Evolutionary conservation across 1,140 invertebrate species (phyloP), one percentile per base, ranked within the genome.

Genomic region (Psilanteris sp.): DNA sequence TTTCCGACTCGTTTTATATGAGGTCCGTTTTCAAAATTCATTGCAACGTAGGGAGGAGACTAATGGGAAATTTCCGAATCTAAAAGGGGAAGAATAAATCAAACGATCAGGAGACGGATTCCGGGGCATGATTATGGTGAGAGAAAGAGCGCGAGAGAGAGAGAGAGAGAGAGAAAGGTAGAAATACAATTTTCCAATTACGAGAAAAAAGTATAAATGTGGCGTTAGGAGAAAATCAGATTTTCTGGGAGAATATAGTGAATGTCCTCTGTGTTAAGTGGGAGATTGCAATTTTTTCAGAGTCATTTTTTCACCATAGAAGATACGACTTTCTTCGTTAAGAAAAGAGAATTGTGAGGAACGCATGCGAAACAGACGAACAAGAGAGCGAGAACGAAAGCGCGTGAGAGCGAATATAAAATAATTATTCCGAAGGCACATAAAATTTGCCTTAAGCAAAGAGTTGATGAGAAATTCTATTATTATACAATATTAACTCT

Each of bases 401-500:
- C 9, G 27, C 8, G 43, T 4, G 55, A 13, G 48, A 27, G 18
- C 31, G 41, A 31, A 57, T 36, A 31, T 22, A 7, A 66, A 15
- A 57, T 55, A 76, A 82, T 82, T 79, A 79, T 82, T 82, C 61
- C 67, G 44, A 39, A 70, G 66, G 77, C 61, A 70, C 41, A 67
- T 54, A 52, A 72, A 77, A 72, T 67, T 79, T 73, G 70, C 76
- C 77, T 73, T 76, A 79, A 36, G 70, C 67, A 73, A 78, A 70
- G 62, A 70, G 61, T 68, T 55, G 61, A 81, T 57, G 50, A 76
- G 36, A 78, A 72, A 74, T 77, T 77, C 62, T 79, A 76, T 73
- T 80, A 78, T 81, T 82, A 73, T 74, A 79, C 74, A 70, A 80
- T 80, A 72, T 78, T 77, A 74, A 79, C 75, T 72, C 67, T 80